A percentile compares a stretch with the other conserved stretches of the same genome.
phyloP scores from a whole-genome alignment of 2,797 vertebrate species.

The Pachyuromys duprasi region DNA sequence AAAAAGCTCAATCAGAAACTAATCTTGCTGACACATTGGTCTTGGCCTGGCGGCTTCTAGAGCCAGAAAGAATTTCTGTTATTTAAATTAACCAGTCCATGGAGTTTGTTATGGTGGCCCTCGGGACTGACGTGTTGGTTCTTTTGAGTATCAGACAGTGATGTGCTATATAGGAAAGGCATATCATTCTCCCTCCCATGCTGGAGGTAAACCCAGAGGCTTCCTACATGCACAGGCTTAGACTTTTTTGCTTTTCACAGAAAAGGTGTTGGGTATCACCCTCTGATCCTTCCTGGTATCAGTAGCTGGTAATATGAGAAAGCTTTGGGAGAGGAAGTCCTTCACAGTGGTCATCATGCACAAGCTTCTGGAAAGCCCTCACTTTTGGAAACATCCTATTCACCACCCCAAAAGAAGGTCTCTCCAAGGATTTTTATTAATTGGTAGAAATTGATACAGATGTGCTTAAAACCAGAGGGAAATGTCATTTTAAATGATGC shows the following conservation, averaged over 20 bases:
- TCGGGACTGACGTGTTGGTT: background rate
- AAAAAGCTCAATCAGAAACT: background rate
- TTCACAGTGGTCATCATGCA: background rate
- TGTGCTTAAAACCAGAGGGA: constrained; percentile 52
- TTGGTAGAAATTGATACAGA: constrained; percentile 58
- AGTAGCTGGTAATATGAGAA: background rate
- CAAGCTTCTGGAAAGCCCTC: background rate
- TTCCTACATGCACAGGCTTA: background rate
- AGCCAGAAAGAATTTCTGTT: background rate
- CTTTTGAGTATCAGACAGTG: background rate
- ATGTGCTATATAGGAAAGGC: background rate
- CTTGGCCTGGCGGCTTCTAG: background rate
- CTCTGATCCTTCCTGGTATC: background rate
- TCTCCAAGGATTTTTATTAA: constrained; percentile 35
- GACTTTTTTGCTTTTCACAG: constrained; percentile 22
- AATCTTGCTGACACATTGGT: background rate
- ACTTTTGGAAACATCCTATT: constrained; percentile 4
- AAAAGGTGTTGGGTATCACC: background rate
- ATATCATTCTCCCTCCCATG: background rate
- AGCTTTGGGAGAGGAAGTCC: background rate
- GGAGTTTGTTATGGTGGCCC: background rate
- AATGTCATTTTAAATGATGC: constrained; percentile 67
- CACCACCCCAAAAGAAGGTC: background rate
- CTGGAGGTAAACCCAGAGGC: background rate
- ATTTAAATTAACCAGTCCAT: background rate